phyloP scores from a whole-genome alignment of 92 coral and sea anemone species.

The Paragorgia papillata region DNA sequence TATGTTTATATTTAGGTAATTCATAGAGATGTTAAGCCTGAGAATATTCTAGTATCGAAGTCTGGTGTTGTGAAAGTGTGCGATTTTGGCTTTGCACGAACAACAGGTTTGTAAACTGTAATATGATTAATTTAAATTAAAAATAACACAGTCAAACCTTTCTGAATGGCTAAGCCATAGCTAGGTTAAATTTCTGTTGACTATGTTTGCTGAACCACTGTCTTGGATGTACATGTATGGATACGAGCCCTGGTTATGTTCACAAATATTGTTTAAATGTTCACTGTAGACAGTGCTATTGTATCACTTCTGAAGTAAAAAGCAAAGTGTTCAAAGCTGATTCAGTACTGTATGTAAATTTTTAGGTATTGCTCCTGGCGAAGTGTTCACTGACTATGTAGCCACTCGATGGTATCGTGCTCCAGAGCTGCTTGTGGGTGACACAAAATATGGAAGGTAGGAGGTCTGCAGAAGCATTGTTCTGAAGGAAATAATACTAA shows the following conservation, averaged over 20 bases:
- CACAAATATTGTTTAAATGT: too few relatives aligned
- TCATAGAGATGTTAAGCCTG: constrained; percentile 98
- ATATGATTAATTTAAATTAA: too few relatives aligned
- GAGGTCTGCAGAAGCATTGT: neutral
- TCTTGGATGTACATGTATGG: too few relatives aligned
- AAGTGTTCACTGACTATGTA: constrained; percentile 95
- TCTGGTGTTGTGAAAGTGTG: constrained; percentile 97
- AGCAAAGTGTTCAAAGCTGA: too few relatives aligned
- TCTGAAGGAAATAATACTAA: neutral
- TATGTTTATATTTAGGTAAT: constrained; percentile 66
- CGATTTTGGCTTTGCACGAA: constrained; percentile 99
- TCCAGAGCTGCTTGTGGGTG: constrained; percentile 97
- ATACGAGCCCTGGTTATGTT: too few relatives aligned
- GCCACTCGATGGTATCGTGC: constrained; percentile 99
- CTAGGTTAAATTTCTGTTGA: too few relatives aligned
- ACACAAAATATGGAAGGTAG: constrained; percentile 96
- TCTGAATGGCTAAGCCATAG: too few relatives aligned
- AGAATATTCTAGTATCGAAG: constrained; percentile 93
- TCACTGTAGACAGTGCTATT: too few relatives aligned
- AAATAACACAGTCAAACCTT: too few relatives aligned
- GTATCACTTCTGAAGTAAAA: too few relatives aligned
- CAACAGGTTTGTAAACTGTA: constrained; percentile 68
- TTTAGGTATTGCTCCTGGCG: constrained; percentile 89
- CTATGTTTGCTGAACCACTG: too few relatives aligned
- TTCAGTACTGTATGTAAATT: too few relatives aligned